Evolutionary conservation across 2,888 invertebrate species (phyloP).

Genomic region (Tetramorium bicarinatum): DNA sequence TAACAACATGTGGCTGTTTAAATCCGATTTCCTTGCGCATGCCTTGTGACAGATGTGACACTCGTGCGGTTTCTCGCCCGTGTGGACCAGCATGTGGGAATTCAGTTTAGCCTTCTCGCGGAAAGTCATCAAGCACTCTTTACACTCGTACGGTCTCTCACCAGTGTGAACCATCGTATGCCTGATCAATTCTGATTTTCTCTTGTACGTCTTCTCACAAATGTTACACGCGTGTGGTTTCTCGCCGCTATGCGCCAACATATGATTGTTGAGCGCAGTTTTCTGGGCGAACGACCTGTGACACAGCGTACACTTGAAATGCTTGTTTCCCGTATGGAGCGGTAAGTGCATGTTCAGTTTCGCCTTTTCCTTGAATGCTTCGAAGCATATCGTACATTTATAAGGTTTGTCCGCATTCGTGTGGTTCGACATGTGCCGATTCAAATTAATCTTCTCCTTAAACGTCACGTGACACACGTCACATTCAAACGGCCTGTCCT

Average conservation of each 20-base stretch:
- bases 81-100: constrained; percentile 84
- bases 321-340: constrained; percentile 78
- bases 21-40: constrained; percentile 84
- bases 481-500: constrained; percentile 75
- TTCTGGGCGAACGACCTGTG: constrained; percentile 81
- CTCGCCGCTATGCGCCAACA: constrained; percentile 83
- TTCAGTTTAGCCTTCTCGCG: constrained; percentile 84
- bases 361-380: constrained; percentile 79
- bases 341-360: constrained; percentile 79
- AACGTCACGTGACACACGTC: constrained; percentile 78
- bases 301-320: constrained; percentile 83
- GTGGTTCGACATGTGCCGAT: constrained; percentile 80
- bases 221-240: constrained; percentile 84
- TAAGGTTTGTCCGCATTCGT: constrained; percentile 76
- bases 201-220: constrained; percentile 84
- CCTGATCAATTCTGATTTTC: constrained; percentile 83
- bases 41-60: constrained; percentile 85
- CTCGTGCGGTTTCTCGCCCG: constrained; percentile 84
- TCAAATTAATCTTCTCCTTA: constrained; percentile 78
- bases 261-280: constrained; percentile 83
- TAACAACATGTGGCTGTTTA: constrained; percentile 84
- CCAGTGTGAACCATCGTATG: constrained; percentile 85
- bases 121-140: constrained; percentile 84
- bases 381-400: constrained; percentile 81
- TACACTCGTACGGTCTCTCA: constrained; percentile 84